phyloP scores from a whole-genome alignment of 2,797 vertebrate species.

The Pangasius mekongensis region DNA sequence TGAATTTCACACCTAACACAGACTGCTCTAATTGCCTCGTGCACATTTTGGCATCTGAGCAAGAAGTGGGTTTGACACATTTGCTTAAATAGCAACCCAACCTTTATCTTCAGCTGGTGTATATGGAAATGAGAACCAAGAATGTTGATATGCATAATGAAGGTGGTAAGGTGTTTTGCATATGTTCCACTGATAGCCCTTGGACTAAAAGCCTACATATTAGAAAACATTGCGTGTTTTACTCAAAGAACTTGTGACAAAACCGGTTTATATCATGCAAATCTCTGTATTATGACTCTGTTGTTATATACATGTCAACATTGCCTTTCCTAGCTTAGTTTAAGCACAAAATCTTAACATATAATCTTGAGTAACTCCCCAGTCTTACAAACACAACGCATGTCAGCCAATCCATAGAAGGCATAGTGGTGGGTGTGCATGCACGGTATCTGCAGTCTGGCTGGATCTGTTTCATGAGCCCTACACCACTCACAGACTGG shows the following conservation, averaged over 20 bases:
- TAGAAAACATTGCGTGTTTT: background rate
- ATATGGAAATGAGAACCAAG: background rate
- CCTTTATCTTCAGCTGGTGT: background rate
- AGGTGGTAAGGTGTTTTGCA: background rate
- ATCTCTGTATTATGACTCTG: background rate
- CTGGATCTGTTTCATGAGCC: conserved; percentile 16
- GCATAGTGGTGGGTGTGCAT: conserved; percentile 58
- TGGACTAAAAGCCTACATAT: background rate
- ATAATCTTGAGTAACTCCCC: conserved; percentile 36
- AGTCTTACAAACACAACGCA: conserved; percentile 33
- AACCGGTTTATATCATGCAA: background rate
- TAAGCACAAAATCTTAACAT: background rate
- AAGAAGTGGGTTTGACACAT: background rate
- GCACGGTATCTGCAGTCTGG: conserved; percentile 57
- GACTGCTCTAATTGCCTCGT: conserved; percentile 11
- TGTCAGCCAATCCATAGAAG: conserved; percentile 65
- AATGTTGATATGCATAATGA: background rate
- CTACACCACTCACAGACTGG: background rate
- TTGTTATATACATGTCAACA: background rate
- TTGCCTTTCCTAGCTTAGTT: background rate
- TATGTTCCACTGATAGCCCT: background rate
- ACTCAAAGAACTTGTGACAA: background rate
- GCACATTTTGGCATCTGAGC: background rate
- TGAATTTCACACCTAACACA: conserved; percentile 5
- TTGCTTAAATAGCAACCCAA: background rate